phyloP scores from a whole-genome alignment of 2,797 vertebrate species.

The Thaleichthys pacificus region DNA sequence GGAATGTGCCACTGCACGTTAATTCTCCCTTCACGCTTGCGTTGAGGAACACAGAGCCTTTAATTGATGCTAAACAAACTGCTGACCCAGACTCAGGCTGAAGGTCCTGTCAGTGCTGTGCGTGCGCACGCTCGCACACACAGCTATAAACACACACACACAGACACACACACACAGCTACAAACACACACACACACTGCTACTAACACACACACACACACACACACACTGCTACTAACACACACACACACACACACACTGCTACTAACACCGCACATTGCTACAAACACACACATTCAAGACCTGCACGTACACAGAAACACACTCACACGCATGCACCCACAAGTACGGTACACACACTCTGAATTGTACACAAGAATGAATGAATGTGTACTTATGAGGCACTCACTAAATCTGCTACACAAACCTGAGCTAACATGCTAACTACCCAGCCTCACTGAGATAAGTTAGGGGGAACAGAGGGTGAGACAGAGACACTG shows the following conservation, averaged over 20 bases:
- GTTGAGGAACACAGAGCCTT: slow-evolving; percentile 87
- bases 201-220: slow-evolving; percentile 8
- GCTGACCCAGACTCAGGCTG: slow-evolving; percentile 78
- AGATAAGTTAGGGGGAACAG: background rate
- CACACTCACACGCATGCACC: slow-evolving; percentile 5
- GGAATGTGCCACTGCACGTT: slow-evolving; percentile 90
- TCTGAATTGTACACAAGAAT: background rate
- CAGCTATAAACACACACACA: slow-evolving; percentile 15
- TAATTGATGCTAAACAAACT: slow-evolving; percentile 88
- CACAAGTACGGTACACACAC: slow-evolving; percentile 1
- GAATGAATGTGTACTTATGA: background rate
- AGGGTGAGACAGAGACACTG: background rate
- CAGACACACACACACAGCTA: background rate
- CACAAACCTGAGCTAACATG: background rate
- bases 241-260: background rate
- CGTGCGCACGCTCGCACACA: slow-evolving; percentile 50
- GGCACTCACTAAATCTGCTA: background rate
- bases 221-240: slow-evolving; percentile 25
- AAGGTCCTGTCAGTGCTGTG: slow-evolving; percentile 72
- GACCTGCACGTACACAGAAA: slow-evolving; percentile 8
- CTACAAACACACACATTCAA: slow-evolving; percentile 12
- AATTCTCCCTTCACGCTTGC: slow-evolving; percentile 89
- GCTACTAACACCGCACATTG: background rate
- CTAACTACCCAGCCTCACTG: too few relatives aligned
- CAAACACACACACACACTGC: slow-evolving; percentile 6